A percentile compares a stretch with the other conserved stretches of the same genome.
These are phyloP conservation scores for Carcina quercana DNA, from an alignment of 2,888 invertebrate genomes.

Conservation along the genomic window DNA sequence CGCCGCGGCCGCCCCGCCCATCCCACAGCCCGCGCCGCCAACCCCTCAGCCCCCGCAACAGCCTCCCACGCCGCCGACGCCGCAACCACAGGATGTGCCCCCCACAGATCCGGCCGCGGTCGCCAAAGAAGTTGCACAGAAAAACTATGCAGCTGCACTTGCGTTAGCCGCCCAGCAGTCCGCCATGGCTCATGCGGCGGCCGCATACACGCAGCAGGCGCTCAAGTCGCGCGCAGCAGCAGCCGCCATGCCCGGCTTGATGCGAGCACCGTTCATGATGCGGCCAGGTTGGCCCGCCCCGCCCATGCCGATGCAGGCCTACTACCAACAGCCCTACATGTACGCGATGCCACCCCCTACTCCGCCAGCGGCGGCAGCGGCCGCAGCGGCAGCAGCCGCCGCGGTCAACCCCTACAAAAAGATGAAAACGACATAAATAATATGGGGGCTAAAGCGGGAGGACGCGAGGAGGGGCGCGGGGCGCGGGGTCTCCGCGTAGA, in stretches of 20 bases:
- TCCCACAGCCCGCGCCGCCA: slow-evolving; percentile 40
- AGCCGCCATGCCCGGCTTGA: slow-evolving; percentile 57
- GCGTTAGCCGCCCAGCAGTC: slow-evolving; percentile 66
- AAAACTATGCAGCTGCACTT: slow-evolving; percentile 83
- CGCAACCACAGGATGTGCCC: slow-evolving; percentile 38
- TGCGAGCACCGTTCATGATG: slow-evolving; percentile 46
- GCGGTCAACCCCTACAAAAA: slow-evolving; percentile 90
- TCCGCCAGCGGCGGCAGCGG: slow-evolving; percentile 54
- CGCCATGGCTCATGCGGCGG: slow-evolving; percentile 62
- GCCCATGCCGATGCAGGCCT: slow-evolving; percentile 64
- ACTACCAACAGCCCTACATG: slow-evolving; percentile 69
- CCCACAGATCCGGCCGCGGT: slow-evolving; percentile 58
- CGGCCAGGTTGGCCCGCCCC: slow-evolving; percentile 59
- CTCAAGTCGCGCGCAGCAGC: slow-evolving; percentile 81
- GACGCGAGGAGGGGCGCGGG: slow-evolving; percentile 59
- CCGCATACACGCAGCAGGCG: slow-evolving; percentile 71
- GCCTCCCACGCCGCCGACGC: slow-evolving; percentile 32
- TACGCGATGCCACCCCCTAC: slow-evolving; percentile 68
- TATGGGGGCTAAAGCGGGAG: slow-evolving; percentile 21
- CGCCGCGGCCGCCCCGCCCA: slow-evolving; percentile 35
- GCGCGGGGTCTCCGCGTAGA: slow-evolving; percentile 70
- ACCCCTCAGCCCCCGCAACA: slow-evolving; percentile 27
- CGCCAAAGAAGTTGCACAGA: slow-evolving; percentile 88
- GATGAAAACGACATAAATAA: slow-evolving; percentile 87
- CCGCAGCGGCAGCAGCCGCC: slow-evolving; percentile 53